Evolutionary conservation across 1,140 invertebrate species (phyloP).

Genomic region (Brachionus sp.): DNA sequence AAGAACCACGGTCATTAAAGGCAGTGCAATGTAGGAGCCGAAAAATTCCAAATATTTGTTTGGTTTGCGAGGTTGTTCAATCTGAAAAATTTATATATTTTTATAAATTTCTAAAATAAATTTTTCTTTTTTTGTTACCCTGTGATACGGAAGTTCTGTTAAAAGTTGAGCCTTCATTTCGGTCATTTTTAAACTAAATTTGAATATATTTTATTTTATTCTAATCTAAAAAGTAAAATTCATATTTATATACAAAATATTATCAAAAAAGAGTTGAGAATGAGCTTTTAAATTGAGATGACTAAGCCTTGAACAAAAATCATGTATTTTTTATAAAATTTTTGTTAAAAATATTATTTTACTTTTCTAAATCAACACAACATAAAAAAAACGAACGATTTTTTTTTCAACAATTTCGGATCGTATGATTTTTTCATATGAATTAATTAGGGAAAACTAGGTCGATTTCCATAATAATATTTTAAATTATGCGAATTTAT

Average conservation of each 20-base stretch:
- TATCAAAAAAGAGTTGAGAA: not conserved
- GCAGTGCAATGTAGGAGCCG: conserved; percentile 42
- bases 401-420: conserved; percentile 18
- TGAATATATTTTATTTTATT: not conserved
- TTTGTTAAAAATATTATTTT: not conserved
- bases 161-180: conserved; percentile 45
- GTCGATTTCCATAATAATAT: conserved; percentile 30
- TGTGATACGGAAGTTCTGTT: conserved; percentile 31
- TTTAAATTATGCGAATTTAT: conserved; percentile 24
- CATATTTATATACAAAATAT: not conserved
- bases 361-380: not conserved
- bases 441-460: conserved; percentile 3
- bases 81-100: not conserved
- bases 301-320: not conserved
- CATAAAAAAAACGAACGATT: conserved; percentile 36
- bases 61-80: conserved; percentile 25
- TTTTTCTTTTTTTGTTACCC: not conserved
- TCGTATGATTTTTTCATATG: conserved; percentile 23
- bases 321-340: not conserved
- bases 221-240: not conserved
- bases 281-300: not conserved
- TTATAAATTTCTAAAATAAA: not conserved
- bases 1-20: conserved; percentile 36
- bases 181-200: not conserved
- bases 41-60: conserved; percentile 45